Conservation (phyloP, 64 coral and sea anemone species). For the Pocillopora damicornis region DNA sequence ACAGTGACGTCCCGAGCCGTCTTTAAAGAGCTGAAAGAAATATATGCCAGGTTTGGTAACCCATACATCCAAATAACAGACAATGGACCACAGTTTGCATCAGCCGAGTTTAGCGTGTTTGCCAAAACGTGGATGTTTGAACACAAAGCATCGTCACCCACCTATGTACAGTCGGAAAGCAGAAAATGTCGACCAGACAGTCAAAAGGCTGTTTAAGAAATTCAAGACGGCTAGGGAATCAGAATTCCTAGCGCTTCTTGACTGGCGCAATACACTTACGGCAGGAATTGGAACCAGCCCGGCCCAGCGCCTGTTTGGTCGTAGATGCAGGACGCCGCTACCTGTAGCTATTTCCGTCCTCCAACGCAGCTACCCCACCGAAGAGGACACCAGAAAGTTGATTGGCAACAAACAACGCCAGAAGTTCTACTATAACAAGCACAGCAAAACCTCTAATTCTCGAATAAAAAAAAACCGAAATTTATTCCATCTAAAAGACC, state of each 20-base stretch:
- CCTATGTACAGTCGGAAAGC: constrained; percentile 1
- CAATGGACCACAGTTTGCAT: constrained; percentile 32
- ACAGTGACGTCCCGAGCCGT: constrained; percentile 17
- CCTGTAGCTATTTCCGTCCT: too few species aligned
- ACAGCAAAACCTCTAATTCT: too few species aligned
- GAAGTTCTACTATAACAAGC: too few species aligned
- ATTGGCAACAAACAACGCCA: too few species aligned
- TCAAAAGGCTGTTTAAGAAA: not conserved
- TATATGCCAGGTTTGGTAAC: constrained; percentile 28
- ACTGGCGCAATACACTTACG: constrained; percentile 1
- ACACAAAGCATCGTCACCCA: constrained; percentile 5
- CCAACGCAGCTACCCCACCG: too few species aligned
- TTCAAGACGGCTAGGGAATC: too few species aligned
- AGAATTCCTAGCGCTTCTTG: not conserved
- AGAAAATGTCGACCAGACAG: not conserved
- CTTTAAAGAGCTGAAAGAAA: constrained; percentile 44
- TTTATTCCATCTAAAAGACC: too few species aligned
- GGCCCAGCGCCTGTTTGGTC: not conserved
- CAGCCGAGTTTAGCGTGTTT: constrained; percentile 38
- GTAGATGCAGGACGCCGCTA: constrained; percentile 15
- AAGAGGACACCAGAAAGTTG: too few species aligned
- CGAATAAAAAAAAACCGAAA: too few species aligned
- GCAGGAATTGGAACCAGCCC: not conserved
- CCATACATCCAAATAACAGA: constrained; percentile 39
- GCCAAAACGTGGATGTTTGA: constrained; percentile 29